Evolutionary conservation across 2,113 vertebrate genomes (phyloP).

Genomic region (Natator depressus): DNA sequence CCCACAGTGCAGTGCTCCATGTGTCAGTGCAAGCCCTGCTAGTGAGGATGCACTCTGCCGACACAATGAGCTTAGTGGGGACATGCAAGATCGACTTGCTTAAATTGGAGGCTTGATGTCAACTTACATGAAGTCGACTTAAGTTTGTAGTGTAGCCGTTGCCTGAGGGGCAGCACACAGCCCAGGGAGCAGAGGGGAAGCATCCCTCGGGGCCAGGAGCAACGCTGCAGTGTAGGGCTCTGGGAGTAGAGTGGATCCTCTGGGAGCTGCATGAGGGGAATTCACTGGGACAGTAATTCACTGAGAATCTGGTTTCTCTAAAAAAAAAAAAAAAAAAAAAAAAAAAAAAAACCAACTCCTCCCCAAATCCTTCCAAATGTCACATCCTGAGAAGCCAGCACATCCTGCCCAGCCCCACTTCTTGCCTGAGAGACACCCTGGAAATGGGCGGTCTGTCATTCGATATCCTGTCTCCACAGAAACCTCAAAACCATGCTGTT

Average conservation of each 20-base stretch:
- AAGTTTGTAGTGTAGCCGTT: too few species aligned
- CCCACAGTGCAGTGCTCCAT: too few species aligned
- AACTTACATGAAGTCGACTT: too few species aligned
- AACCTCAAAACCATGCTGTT: not conserved
- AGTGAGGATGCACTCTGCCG: too few species aligned
- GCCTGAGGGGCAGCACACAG: not conserved
- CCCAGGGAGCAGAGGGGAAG: not conserved
- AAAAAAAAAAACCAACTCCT: too few species aligned
- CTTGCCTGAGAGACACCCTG: accelerated
- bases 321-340: too few species aligned
- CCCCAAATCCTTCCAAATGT: accelerated
- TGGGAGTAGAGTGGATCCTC: not conserved
- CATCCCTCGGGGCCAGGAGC: not conserved
- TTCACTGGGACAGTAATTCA: accelerated
- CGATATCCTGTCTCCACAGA: accelerated
- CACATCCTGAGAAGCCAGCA: not conserved
- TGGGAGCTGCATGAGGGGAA: not conserved
- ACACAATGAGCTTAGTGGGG: too few species aligned
- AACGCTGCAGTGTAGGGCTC: not conserved
- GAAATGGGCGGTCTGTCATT: accelerated
- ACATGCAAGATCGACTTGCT: too few species aligned
- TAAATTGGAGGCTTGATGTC: too few species aligned
- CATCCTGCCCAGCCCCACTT: accelerated
- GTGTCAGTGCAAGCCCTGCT: too few species aligned
- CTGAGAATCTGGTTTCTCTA: not conserved